These are phyloP conservation scores for Semnornis frantzii DNA, from an alignment of 2,113 vertebrate species.

Conservation along the genomic window DNA sequence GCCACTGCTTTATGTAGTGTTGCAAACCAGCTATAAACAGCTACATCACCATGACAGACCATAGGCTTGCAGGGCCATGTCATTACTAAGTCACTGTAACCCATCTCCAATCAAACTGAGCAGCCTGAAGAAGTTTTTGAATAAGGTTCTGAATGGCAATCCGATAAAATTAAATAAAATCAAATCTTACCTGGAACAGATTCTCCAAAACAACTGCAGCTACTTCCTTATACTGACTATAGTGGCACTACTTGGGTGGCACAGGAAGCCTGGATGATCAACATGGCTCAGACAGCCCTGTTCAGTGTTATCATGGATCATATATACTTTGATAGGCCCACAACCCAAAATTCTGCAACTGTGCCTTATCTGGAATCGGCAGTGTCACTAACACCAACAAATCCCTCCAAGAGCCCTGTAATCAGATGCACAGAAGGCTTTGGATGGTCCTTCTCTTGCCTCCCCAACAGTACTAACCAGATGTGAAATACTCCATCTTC, in stretches of 20 bases:
- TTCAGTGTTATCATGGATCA: rapidly evolving
- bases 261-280: rapidly evolving
- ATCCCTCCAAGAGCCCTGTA: rapidly evolving
- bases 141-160: background rate
- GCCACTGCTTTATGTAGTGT: background rate
- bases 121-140: background rate
- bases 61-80: background rate
- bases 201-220: background rate
- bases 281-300: background rate
- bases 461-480: background rate
- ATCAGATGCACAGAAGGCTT: background rate
- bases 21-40: background rate
- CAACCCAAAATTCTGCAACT: background rate
- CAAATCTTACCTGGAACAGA: background rate
- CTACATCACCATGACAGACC: background rate
- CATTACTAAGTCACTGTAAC: background rate
- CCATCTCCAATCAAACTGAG: background rate
- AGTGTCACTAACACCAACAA: background rate
- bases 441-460: background rate
- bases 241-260: background rate
- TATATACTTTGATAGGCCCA: rapidly evolving
- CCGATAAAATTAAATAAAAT: background rate
- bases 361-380: background rate
- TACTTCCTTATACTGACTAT: background rate
- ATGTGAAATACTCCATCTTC: background rate